phyloP scores from a whole-genome alignment of 2,888 invertebrate genomes.

The Melolontha melolontha region DNA sequence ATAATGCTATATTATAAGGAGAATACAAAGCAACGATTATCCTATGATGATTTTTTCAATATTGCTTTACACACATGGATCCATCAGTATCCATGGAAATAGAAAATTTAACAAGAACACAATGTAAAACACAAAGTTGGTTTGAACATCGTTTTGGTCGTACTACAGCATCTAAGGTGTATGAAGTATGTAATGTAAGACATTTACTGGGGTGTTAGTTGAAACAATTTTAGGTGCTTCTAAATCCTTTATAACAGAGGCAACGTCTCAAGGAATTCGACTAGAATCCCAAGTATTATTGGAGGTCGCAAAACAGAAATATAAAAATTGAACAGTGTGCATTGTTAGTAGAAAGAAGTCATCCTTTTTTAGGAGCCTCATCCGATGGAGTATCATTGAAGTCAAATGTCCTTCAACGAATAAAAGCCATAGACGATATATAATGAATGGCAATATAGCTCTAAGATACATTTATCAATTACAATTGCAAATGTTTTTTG shows the following conservation, averaged over 20 bases:
- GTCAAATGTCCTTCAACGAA: conserved; percentile 51
- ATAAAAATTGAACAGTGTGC: conserved; percentile 24
- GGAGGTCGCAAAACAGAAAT: conserved; percentile 44
- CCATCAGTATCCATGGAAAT: no score
- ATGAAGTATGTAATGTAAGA: conserved; percentile 48
- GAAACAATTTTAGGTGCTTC: conserved; percentile 47
- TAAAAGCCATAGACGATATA: conserved; percentile 46
- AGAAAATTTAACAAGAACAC: no score
- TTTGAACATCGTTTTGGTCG: conserved; percentile 48
- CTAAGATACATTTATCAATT: conserved; percentile 45
- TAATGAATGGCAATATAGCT: conserved; percentile 41
- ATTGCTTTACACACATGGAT: no score
- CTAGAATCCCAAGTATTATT: conserved; percentile 48
- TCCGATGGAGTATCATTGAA: conserved; percentile 52
- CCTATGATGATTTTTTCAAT: no score
- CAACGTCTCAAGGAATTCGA: conserved; percentile 50
- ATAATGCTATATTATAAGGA: no score
- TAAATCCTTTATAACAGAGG: conserved; percentile 46
- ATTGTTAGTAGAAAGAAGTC: background rate
- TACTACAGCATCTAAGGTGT: conserved; percentile 48
- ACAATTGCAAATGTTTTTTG: conserved; percentile 47
- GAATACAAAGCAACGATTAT: no score
- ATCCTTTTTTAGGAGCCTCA: conserved; percentile 46
- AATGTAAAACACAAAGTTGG: conserved; percentile 41
- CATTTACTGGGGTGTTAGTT: conserved; percentile 48